phyloP scores from a whole-genome alignment of 2,888 invertebrate genomes.

The Diploptera punctata region DNA sequence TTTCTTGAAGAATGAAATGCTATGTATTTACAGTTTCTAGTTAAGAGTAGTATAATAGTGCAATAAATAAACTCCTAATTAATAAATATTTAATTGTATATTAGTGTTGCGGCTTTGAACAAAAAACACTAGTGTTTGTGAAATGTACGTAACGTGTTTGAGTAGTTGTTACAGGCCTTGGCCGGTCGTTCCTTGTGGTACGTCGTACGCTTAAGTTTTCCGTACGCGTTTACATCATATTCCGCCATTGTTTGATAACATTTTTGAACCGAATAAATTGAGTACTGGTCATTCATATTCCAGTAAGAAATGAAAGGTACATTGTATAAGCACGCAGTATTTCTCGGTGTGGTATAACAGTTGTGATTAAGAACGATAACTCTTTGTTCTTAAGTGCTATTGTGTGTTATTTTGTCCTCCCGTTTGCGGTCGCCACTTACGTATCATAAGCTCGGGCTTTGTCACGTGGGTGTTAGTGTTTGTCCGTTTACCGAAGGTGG shows the following conservation, averaged over 20 bases:
- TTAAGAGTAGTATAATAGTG: not conserved
- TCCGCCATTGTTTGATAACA: constrained; percentile 44
- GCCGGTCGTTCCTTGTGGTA: constrained; percentile 41
- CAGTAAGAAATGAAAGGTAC: not conserved
- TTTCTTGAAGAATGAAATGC: constrained; percentile 29
- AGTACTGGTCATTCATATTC: not conserved
- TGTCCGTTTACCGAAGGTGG: constrained; percentile 23
- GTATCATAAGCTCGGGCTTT: constrained; percentile 43
- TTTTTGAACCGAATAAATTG: constrained; percentile 23
- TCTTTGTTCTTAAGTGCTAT: not conserved
- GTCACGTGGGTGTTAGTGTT: constrained; percentile 44
- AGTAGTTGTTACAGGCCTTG: constrained; percentile 37
- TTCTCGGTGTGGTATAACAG: constrained; percentile 1
- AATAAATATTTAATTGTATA: not conserved
- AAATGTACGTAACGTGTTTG: constrained; percentile 33
- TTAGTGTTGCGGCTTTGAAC: not conserved
- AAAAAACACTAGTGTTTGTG: not conserved
- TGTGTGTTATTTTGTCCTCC: constrained; percentile 19
- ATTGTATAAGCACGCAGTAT: constrained; percentile 16
- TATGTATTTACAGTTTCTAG: not conserved
- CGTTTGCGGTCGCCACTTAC: constrained; percentile 41
- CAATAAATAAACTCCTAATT: not conserved
- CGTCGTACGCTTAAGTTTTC: constrained; percentile 32
- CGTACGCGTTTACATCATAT: constrained; percentile 37
- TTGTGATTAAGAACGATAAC: not conserved